A percentile compares a stretch with the other conserved stretches of the same genome.
Conservation (phyloP, 1,140 invertebrate genomes). For the Diploscapter pachys region DNA sequence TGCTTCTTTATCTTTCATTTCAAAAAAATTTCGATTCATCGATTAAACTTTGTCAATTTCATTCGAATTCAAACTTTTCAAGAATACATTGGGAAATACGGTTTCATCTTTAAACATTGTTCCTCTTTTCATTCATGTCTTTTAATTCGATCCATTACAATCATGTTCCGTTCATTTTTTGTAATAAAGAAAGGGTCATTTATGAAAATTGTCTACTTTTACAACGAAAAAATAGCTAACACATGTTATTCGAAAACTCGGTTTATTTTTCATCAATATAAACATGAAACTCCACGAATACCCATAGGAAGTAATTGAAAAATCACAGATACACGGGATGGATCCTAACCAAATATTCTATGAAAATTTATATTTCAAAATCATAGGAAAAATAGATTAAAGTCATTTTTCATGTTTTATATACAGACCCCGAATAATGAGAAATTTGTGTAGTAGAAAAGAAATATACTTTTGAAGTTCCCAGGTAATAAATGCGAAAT, state of each 20-base stretch:
- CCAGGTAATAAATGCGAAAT: background rate
- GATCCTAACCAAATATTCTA: background rate
- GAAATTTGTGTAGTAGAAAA: background rate
- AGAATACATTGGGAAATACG: background rate
- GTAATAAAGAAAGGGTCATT: no score
- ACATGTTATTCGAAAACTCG: no score
- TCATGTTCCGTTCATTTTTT: no score
- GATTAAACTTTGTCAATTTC: background rate
- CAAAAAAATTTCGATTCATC: background rate
- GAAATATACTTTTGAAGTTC: conserved; percentile 8
- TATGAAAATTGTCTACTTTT: no score
- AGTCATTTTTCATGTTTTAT: background rate
- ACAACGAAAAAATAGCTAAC: no score
- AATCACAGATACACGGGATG: no score
- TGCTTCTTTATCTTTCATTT: background rate
- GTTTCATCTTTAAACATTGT: background rate
- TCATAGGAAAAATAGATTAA: background rate
- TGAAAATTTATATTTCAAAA: background rate
- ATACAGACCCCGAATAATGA: background rate
- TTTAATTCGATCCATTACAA: no score
- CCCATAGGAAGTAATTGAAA: no score
- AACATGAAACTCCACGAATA: no score
- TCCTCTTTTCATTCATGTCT: background rate
- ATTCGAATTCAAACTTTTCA: background rate
- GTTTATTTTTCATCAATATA: no score